Evolutionary conservation across 2,888 invertebrate species (phyloP).

Genomic region (Lasioglossum figueresi): DNA sequence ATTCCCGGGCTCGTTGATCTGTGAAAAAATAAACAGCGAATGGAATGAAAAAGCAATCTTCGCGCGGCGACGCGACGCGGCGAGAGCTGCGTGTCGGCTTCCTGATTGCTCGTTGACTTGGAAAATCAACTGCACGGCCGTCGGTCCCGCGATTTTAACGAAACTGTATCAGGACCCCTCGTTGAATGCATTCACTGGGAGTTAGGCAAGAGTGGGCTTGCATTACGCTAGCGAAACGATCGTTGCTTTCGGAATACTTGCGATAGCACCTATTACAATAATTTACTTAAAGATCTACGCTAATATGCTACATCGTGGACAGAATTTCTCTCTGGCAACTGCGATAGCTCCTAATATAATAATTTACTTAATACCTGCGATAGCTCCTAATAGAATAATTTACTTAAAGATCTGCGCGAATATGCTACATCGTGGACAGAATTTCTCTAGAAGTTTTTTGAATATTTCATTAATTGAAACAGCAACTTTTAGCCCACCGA

Average conservation of each 20-base stretch:
- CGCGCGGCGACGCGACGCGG: slow-evolving; percentile 35
- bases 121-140: slow-evolving; percentile 71
- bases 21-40: slow-evolving; percentile 51
- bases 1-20: slow-evolving; percentile 62
- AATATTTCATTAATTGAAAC: not conserved
- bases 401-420: not conserved
- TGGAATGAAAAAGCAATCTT: slow-evolving; percentile 67
- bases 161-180: not conserved
- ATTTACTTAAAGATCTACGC: not conserved
- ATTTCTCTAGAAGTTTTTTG: not conserved
- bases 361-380: too few relatives aligned
- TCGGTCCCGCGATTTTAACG: not conserved
- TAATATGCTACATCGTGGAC: not conserved
- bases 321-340: too few relatives aligned
- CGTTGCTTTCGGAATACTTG: not conserved
- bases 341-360: too few relatives aligned
- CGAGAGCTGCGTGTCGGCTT: slow-evolving; percentile 34
- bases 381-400: too few relatives aligned
- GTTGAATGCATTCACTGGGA: not conserved
- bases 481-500: not conserved
- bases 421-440: not conserved
- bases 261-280: not conserved
- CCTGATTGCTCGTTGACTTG: slow-evolving; percentile 71
- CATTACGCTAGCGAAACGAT: not conserved
- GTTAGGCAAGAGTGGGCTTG: not conserved